phyloP scores from a whole-genome alignment of 2,888 invertebrate species.

The Trichopoda pennipes region DNA sequence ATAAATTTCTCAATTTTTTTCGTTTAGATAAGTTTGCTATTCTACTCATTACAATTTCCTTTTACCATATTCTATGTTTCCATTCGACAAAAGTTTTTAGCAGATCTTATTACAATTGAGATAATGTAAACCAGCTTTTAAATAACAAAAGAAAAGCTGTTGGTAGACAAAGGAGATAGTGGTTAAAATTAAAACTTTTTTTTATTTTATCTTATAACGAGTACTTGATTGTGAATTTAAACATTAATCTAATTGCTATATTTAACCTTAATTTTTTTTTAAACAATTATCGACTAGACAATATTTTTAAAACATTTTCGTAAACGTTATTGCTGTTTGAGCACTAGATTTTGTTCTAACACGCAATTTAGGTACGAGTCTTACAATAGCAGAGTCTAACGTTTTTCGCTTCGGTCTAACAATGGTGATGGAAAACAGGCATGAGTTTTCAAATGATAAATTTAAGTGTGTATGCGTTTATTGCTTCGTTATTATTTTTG shows the following conservation, averaged over 20 bases:
- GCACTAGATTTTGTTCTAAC: not conserved
- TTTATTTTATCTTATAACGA: not conserved
- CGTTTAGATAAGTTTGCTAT: no score
- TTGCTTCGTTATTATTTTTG: conserved; percentile 14
- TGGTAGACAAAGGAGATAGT: no score
- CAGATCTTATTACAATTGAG: no score
- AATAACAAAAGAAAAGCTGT: no score
- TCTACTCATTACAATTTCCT: no score
- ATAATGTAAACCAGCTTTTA: no score
- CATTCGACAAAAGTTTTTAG: no score
- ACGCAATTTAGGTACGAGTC: conserved; percentile 36
- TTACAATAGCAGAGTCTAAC: conserved; percentile 4
- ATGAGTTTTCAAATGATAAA: not conserved
- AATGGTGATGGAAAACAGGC: conserved; percentile 7
- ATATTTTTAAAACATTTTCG: conserved; percentile 51
- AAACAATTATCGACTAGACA: conserved; percentile 65
- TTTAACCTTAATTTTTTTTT: conserved; percentile 57
- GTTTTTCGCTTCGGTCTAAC: conserved; percentile 24
- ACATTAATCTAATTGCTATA: conserved; percentile 52
- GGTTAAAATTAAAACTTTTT: conserved; percentile 5
- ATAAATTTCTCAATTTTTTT: no score
- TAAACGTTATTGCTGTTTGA: conserved; percentile 23
- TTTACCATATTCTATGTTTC: no score
- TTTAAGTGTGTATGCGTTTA: conserved; percentile 29
- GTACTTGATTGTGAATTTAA: conserved; percentile 6